A percentile compares a stretch with the other conserved stretches of the same genome.
These are phyloP conservation scores for Ricordea florida DNA, from an alignment of 92 coral and sea anemone species.

Conservation along the genomic window DNA sequence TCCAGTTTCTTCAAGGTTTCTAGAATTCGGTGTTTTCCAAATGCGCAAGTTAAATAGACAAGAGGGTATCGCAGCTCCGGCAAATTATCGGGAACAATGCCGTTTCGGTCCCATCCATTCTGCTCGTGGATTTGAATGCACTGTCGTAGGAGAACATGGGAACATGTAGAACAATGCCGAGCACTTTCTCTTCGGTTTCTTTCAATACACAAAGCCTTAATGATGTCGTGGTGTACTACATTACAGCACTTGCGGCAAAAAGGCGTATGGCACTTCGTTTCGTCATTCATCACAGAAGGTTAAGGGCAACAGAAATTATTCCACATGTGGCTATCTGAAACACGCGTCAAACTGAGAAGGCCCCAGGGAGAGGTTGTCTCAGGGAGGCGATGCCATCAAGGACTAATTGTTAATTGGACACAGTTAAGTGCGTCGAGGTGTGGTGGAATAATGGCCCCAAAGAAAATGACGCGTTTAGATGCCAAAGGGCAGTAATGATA, in stretches of 20 bases:
- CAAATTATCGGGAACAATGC: constrained; percentile 6
- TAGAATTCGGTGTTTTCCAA: not conserved
- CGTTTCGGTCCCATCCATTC: constrained; percentile 12
- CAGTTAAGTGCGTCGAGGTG: no score
- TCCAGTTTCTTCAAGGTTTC: not conserved
- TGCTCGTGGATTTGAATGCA: not conserved
- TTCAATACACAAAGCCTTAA: constrained; percentile 63
- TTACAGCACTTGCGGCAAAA: constrained; percentile 62
- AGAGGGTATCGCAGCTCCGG: not conserved
- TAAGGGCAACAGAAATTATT: not conserved
- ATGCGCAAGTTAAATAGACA: constrained; percentile 7
- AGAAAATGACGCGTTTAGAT: no score
- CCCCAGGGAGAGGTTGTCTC: no score
- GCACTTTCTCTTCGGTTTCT: constrained; percentile 16
- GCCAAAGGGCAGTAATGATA: no score
- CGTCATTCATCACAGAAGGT: constrained; percentile 21
- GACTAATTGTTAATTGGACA: no score
- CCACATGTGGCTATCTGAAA: no score
- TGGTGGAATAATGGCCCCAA: no score
- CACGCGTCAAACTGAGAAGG: no score
- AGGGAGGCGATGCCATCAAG: no score
- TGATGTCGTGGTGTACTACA: constrained; percentile 61
- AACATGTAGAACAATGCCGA: not conserved
- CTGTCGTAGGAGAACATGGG: not conserved
- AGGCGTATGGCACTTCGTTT: constrained; percentile 63